Evolutionary conservation across 2,113 vertebrate species (phyloP).

Genomic region (Anseranas semipalmata): DNA sequence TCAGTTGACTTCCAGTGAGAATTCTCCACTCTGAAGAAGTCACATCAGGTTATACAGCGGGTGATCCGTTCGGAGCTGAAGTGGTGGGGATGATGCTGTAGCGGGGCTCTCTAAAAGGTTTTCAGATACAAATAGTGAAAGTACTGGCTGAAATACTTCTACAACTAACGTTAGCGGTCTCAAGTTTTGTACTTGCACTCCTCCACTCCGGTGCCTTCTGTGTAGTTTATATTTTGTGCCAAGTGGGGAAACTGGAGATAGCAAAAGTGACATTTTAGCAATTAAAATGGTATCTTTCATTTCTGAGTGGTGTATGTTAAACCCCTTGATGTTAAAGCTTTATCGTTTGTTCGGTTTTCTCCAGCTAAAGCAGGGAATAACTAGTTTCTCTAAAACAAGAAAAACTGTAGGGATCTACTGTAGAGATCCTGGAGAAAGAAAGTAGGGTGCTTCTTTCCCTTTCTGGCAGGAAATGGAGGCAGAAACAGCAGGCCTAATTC

Average conservation of each 20-base stretch:
- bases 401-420: not conserved
- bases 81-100: not conserved
- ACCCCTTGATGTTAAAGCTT: not conserved
- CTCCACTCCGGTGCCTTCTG: not conserved
- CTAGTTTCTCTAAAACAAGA: not conserved
- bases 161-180: not conserved
- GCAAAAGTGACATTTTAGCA: not conserved
- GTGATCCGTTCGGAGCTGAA: not conserved
- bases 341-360: not conserved
- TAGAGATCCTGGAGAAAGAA: not conserved
- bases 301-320: not conserved
- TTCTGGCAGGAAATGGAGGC: not conserved
- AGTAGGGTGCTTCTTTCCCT: not conserved
- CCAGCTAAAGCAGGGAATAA: not conserved
- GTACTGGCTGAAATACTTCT: not conserved
- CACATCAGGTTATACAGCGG: not conserved
- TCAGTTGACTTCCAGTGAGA: not conserved
- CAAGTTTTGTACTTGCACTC: not conserved
- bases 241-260: not conserved
- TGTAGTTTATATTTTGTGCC: not conserved
- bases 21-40: not conserved
- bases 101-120: not conserved
- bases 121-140: not conserved
- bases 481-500: not conserved
- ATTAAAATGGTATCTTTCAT: not conserved